phyloP scores from a whole-genome alignment of 1,140 invertebrate genomes.

The Meloidogyne exigua region DNA sequence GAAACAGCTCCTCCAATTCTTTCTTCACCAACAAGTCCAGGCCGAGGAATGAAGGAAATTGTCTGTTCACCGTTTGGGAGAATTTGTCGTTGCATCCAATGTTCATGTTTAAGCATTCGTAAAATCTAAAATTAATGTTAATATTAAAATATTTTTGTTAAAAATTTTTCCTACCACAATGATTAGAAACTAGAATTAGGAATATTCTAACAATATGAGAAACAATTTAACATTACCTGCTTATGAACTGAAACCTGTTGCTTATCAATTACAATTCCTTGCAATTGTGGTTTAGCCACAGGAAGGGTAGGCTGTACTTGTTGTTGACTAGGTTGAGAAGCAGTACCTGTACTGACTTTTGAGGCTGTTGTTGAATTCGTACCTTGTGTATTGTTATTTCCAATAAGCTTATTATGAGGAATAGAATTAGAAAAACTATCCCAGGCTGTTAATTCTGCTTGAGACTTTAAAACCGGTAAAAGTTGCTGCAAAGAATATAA shows the following conservation, averaged over 20 bases:
- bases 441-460: constrained; percentile 45
- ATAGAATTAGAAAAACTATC: constrained; percentile 35
- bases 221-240: neutral
- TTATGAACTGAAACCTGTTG: constrained; percentile 17
- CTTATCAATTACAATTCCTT: constrained; percentile 27
- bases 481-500: constrained; percentile 44
- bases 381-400: neutral
- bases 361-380: neutral
- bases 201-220: no score
- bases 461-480: constrained; percentile 39
- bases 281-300: constrained; percentile 40
- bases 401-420: constrained; percentile 33
- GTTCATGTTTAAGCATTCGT: constrained; percentile 21
- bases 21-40: constrained; percentile 21
- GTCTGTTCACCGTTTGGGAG: constrained; percentile 3
- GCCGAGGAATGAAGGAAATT: constrained; percentile 12
- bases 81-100: constrained; percentile 14
- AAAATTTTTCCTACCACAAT: no score
- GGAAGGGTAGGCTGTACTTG: constrained; percentile 12
- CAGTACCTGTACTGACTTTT: constrained; percentile 8
- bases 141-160: no score
- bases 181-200: no score
- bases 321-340: constrained; percentile 14
- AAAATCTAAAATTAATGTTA: constrained; percentile 9
- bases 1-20: neutral